Evolutionary conservation across 2,888 invertebrate species (phyloP), one percentile per base, ranked within the genome.

Genomic region (Microctonus hyperodae): DNA sequence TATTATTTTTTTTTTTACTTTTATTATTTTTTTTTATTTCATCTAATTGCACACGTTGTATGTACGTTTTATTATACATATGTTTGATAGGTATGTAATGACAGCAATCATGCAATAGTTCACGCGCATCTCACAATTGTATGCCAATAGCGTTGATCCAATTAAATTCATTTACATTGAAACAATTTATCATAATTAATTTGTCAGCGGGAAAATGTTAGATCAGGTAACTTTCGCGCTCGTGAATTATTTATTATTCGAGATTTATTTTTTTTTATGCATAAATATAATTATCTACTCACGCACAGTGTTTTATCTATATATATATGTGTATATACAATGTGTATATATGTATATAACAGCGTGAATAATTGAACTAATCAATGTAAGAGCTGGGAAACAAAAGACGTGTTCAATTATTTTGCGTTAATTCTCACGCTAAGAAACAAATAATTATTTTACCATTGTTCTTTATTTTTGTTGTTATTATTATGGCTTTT

Each of bases 171-270:
- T 28, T 44, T 40, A 25, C 23, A 28, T 59, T 20, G 37, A 22
- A 16, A 59, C 40, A 23, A 59, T 59, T 59, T 44, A 40, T 59
- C 59, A 59, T 59, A 59, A 59, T 59, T 59, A 59, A 40, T 25
- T 23, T 40, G 44, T 16, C 25, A 59, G 10, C 37, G 22, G 25
- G 28, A 44, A 22, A 16, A 50, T 16, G 16, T 13, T 13, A 4
- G 16, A 33, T 33, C 16, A 4, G 7, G 10, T 33, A 31, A 55
- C 55, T 33, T 33, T 33, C 28, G 55, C 16, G 31, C 16, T 16
- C 44, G 16, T 7, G 20, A 3, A 44, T 44, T 16, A 44, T 16
- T 44, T 44, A 44, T 44, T 4, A n/a, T 44, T 44, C 20, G 16
- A 44, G 16, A 20, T 16, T 16, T 16, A n/a, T 16, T n/a, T 16